Conservation (phyloP, 2,888 invertebrate genomes). For the Creontiades dilutus region DNA sequence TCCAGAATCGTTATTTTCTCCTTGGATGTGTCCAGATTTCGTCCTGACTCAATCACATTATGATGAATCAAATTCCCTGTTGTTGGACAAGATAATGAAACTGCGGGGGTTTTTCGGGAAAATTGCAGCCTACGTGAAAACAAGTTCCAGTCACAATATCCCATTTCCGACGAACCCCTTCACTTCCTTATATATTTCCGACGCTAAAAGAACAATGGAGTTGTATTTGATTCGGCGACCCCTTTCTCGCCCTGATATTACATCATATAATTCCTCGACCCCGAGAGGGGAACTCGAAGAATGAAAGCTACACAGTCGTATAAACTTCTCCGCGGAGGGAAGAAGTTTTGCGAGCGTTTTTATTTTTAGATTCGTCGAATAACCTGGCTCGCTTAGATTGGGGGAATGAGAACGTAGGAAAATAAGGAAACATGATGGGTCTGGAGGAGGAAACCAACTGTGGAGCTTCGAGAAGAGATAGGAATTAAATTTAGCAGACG, state of each 20-base stretch:
- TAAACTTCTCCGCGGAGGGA: not conserved
- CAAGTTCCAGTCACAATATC: conserved; percentile 10
- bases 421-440: not conserved
- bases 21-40: too few species aligned
- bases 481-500: not conserved
- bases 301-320: not conserved
- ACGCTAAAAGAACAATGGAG: conserved; percentile 16
- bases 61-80: too few species aligned
- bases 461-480: not conserved
- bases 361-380: not conserved
- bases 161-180: conserved; percentile 20
- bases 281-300: not conserved
- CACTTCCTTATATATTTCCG: conserved; percentile 17
- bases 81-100: not conserved
- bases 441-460: not conserved
- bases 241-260: conserved; percentile 31
- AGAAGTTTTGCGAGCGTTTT: conserved; percentile 33
- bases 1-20: too few species aligned
- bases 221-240: conserved; percentile 25
- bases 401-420: not conserved
- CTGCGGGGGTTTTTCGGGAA: not conserved
- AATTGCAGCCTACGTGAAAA: conserved; percentile 5
- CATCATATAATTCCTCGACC: conserved; percentile 45
- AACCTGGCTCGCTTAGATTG: conserved; percentile 3
- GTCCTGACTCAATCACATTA: too few species aligned